A percentile compares a stretch with the other conserved stretches of the same genome.
Conservation (phyloP, 2,888 invertebrate species). For the Erebia ligea region DNA sequence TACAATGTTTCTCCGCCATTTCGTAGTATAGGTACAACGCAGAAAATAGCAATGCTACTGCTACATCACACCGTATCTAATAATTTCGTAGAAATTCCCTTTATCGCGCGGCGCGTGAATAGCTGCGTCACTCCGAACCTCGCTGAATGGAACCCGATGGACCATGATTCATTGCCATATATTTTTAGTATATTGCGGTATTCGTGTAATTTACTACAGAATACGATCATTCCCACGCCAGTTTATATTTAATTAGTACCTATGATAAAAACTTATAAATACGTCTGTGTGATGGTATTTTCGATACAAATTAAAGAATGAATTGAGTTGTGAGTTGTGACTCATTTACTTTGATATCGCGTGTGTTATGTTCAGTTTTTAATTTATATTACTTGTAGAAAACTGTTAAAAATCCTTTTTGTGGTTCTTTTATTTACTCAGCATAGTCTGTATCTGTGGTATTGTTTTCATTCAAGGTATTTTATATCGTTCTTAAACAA, state of each 20-base stretch:
- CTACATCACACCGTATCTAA: conserved; percentile 39
- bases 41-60: conserved; percentile 18
- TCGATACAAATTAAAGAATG: conserved; percentile 9
- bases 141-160: conserved; percentile 70
- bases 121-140: conserved; percentile 61
- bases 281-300: conserved; percentile 19
- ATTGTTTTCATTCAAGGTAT: neutral
- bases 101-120: conserved; percentile 57
- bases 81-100: conserved; percentile 53
- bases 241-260: conserved; percentile 53
- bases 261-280: conserved; percentile 32
- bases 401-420: neutral
- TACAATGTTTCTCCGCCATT: neutral
- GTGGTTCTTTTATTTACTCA: too few relatives aligned
- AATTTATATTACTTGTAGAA: neutral
- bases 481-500: neutral
- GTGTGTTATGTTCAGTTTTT: neutral
- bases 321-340: neutral
- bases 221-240: conserved; percentile 61
- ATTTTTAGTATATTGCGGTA: conserved; percentile 67
- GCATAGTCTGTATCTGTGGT: too few relatives aligned
- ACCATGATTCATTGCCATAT: conserved; percentile 68
- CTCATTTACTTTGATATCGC: neutral
- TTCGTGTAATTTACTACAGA: conserved; percentile 71
- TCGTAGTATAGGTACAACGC: conserved; percentile 10